Base-by-base conservation (phyloP, 2,113 vertebrate species). In the Nycticebus coucang region DNA sequence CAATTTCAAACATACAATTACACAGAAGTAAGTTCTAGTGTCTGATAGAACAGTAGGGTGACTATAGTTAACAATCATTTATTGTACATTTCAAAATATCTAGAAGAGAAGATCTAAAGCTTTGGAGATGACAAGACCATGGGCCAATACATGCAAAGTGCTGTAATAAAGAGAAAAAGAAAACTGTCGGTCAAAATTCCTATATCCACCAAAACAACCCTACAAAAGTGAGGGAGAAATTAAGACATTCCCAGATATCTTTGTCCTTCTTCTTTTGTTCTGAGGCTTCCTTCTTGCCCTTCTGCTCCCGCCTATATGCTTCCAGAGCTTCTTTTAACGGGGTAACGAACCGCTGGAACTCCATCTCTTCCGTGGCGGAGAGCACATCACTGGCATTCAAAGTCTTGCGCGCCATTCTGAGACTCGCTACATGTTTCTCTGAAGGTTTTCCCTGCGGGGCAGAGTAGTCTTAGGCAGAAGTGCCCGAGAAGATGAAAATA, bases 281-380 rank as follows among this genome's bases (percentile, higher is more conserved):
- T 0, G 98, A 98, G 2, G 99, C 99, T 79, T 99, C 99, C 95
- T 99, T 99, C 98, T 99, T 99, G 17, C 99, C 99, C 95, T 99
- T 99, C 98, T 99, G 99, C 59, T 99, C 99, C 88, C 99, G 99
- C 96, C 99, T 99, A 86, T 99, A 99, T 60, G 99, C 99, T 98
- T 99, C 99, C 94, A 99, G 97, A 35, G 99, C 98, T 95, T 99
- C 99, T 94, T 99, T 99, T 68, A 99, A 97, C 0, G 99, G 99
- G 74, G 98, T 98, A 50, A 99, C 85, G 41, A 99, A 99, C 19
- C 99, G 98, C 96, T 99, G 99, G 82, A 99, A 99, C 98, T 99
- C 99, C 99, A 99, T 99, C 93, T 99, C 99, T 97, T 99, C 99
- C 99, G 99, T 99, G 59, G 99, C 99, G 1, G 99, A 98, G 95